Conservation (phyloP, 2,888 invertebrate genomes). For the Lathronympha strigana region DNA sequence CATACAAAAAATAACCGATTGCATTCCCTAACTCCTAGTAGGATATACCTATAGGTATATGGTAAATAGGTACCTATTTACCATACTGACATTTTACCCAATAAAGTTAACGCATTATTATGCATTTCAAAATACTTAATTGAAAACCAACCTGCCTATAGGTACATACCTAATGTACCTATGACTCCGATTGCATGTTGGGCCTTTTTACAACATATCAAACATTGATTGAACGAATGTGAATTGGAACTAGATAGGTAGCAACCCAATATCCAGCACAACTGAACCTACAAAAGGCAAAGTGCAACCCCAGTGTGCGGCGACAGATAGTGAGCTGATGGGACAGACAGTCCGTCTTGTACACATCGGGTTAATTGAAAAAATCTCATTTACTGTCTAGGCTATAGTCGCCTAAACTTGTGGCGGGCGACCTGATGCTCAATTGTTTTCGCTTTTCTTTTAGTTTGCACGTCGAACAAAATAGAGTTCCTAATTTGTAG, state of each 20-base stretch:
- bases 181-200: background rate
- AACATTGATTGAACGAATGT: conserved; percentile 7
- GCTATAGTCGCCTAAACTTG: conserved; percentile 40
- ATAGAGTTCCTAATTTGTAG: conserved; percentile 10
- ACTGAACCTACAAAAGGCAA: conserved; percentile 4
- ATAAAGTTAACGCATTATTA: no score
- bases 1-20: no score
- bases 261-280: conserved; percentile 19
- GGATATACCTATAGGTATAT: no score
- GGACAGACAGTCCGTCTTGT: conserved; percentile 38
- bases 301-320: conserved; percentile 30
- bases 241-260: conserved; percentile 9
- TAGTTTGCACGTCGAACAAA: conserved; percentile 16
- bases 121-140: no score
- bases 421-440: background rate
- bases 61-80: no score
- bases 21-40: no score
- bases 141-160: no score
- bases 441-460: conserved; percentile 32
- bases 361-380: conserved; percentile 69
- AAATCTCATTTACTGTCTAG: conserved; percentile 62
- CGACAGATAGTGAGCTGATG: conserved; percentile 37
- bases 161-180: background rate
- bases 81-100: no score
- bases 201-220: background rate